Percentiles rank a stretch among this genome's conserved stretches.
Evolutionary conservation across 2,888 invertebrate genomes (phyloP).

Genomic region (Coecobrya sp.): DNA sequence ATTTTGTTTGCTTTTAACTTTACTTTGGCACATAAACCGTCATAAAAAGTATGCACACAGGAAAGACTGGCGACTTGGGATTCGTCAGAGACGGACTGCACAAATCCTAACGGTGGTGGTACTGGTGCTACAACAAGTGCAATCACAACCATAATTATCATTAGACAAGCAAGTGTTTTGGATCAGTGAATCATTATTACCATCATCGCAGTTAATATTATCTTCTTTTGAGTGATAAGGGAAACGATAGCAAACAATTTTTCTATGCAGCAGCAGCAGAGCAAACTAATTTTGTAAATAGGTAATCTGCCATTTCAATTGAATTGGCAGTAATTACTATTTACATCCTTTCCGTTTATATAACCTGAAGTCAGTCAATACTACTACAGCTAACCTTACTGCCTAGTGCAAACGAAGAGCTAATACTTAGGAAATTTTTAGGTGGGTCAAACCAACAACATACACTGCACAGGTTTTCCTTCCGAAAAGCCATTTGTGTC

Average conservation of each 20-base stretch:
- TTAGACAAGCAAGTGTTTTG: constrained; percentile 11
- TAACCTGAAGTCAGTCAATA: too few species aligned
- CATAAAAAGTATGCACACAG: constrained; percentile 2
- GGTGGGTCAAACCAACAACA: background rate
- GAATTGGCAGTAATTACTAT: constrained; percentile 12
- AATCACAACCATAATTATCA: constrained; percentile 24
- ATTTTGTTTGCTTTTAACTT: background rate
- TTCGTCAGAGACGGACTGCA: background rate
- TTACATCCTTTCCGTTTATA: background rate
- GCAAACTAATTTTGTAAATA: constrained; percentile 1
- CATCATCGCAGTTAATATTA: background rate
- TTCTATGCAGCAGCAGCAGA: background rate
- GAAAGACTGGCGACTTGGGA: constrained; percentile 12
- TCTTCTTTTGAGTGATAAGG: constrained; percentile 3
- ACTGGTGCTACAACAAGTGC: background rate
- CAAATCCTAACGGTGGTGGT: constrained; percentile 8
- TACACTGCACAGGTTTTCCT: background rate
- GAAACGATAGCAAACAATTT: background rate
- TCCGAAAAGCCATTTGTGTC: background rate
- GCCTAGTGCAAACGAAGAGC: background rate
- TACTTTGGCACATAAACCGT: background rate
- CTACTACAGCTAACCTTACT: too few species aligned
- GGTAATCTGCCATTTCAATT: constrained; percentile 3
- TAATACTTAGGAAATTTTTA: background rate
- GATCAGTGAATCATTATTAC: constrained; percentile 8